phyloP scores from a whole-genome alignment of 1,140 invertebrate genomes.

The Megalopta genalis region DNA sequence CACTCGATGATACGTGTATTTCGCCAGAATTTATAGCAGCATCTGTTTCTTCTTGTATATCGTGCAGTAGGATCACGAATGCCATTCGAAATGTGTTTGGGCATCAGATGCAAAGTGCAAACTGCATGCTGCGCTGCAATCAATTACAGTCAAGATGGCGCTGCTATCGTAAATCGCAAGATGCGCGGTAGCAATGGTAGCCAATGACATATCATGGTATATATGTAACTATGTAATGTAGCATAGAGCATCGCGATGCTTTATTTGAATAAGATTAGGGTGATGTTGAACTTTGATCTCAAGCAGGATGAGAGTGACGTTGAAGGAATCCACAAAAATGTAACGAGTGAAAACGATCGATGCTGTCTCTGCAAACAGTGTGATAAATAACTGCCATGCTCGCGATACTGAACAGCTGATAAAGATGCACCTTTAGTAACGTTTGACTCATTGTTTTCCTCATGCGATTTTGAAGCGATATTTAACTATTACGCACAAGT shows the following conservation, averaged over 20 bases:
- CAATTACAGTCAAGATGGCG: constrained; percentile 27
- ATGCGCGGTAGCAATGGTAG: background rate
- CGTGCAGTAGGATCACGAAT: background rate
- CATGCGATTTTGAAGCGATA: background rate
- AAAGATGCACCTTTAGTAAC: constrained; percentile 10
- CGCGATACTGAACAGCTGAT: background rate
- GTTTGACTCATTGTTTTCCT: constrained; percentile 10
- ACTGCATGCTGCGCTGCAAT: background rate
- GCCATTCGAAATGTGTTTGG: background rate
- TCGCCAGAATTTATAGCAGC: background rate
- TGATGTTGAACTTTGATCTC: background rate
- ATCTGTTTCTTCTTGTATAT: background rate
- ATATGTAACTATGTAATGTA: no score
- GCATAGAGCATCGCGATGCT: background rate
- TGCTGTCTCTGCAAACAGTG: background rate
- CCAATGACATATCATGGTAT: no score
- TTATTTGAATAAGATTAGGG: background rate
- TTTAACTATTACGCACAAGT: background rate
- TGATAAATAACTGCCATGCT: background rate
- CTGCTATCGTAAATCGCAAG: background rate
- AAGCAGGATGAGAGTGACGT: background rate
- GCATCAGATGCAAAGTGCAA: background rate
- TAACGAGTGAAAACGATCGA: background rate
- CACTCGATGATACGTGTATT: background rate
- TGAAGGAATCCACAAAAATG: background rate